Percentiles rank a stretch among this genome's conserved stretches.
phyloP scores from a whole-genome alignment of 2,113 vertebrate species.

The Triplophysa tibetana region DNA sequence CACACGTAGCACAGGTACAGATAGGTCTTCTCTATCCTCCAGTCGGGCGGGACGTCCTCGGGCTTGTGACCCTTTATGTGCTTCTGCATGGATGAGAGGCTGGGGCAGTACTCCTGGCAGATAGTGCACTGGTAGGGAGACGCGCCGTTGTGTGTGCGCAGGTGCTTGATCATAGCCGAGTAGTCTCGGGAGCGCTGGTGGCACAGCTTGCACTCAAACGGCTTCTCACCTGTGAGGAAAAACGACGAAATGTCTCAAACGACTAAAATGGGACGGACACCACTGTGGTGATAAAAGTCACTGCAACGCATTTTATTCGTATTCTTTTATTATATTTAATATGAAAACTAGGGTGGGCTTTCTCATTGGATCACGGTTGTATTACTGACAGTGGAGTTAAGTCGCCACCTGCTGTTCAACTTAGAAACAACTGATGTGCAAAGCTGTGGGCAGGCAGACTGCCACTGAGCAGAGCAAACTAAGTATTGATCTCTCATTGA shows the following conservation, averaged over 20 bases:
- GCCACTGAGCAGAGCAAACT: constrained; percentile 64
- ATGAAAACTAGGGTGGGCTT: too few species aligned
- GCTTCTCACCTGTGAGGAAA: constrained; percentile 89
- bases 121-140: constrained; percentile 99
- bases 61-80: constrained; percentile 99
- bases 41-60: constrained; percentile 95
- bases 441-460: constrained; percentile 8
- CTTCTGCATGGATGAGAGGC: constrained; percentile 99
- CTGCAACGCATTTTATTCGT: too few species aligned
- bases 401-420: constrained; percentile 14
- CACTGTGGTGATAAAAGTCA: not conserved
- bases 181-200: constrained; percentile 98
- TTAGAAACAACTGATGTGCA: not conserved
- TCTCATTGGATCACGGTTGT: too few species aligned
- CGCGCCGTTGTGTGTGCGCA: constrained; percentile 98
- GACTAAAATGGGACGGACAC: not conserved
- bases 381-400: not conserved
- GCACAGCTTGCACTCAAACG: constrained; percentile 98
- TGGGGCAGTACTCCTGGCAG: constrained; percentile 98
- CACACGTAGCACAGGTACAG: constrained; percentile 96
- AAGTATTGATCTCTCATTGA: constrained; percentile 70
- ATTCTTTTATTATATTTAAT: too few species aligned
- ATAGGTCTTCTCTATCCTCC: constrained; percentile 99
- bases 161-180: constrained; percentile 99
- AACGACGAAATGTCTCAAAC: not conserved